Evolutionary conservation across 2,888 invertebrate genomes (phyloP), one percentile per base, ranked within the genome.

Genomic region (Calameuta filiformis): DNA sequence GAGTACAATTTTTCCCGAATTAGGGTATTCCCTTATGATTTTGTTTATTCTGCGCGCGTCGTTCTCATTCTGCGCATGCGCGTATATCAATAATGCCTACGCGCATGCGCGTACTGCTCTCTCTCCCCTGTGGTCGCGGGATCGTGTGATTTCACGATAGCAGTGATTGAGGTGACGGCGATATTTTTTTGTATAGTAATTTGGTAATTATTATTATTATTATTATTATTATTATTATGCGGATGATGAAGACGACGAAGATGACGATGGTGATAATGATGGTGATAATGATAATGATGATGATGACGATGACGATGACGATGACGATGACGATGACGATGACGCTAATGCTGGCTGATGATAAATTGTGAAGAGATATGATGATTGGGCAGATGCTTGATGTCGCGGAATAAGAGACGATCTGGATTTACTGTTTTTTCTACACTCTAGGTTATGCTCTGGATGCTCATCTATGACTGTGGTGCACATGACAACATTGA

Each of bases 401-500:
- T 75, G 74, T 75, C 77, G 75, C 74, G 75, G 30, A 73, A 35
- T 35, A 34, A 75, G 40, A 77, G 75, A 35, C 71, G 75, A 75
- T 75, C 40, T 40, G 40, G 40, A 40, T 40, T 40, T 40, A 40
- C 40, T 40, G 40, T 15, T 82, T 77, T 79, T 79, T 80, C 85
- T 86, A 87, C 81, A 76, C 77, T 84, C 84, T 86, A 85, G 83
- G 82, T 80, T 85, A 81, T 81, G 78, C 82, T 85, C 86, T 87
- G 87, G 84, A 83, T 83, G 83, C 82, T 40, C 40, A 77, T 87
- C 86, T 87, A 87, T 83, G 75, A 83, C 83, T 83, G 83, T 83
- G 83, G 83, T 86, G 85, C 85, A 84, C 84, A 85, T 84, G 83
- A 89, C 84, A 87, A 87, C 86, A 87, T 86, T 83, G 85, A 87